Conservation (phyloP, 2,113 vertebrate species). For the Leucopsar rothschildi region DNA sequence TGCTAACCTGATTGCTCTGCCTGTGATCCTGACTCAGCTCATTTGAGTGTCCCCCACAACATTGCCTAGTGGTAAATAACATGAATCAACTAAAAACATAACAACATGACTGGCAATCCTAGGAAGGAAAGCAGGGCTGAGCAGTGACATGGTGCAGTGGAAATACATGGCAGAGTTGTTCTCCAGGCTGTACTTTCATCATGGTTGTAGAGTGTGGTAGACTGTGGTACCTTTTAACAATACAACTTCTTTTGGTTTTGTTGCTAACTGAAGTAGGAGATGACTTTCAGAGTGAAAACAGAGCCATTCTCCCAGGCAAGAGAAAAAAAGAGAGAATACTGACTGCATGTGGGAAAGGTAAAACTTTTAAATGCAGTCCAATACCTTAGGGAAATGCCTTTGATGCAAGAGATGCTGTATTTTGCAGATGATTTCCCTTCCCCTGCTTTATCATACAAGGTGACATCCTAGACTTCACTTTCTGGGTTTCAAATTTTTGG, state of each 20-base stretch:
- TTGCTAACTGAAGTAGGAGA: not conserved
- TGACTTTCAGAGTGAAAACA: not conserved
- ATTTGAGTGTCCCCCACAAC: not conserved
- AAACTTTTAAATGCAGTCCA: not conserved
- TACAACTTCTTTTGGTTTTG: not conserved
- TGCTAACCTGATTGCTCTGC: not conserved
- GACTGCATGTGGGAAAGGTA: not conserved
- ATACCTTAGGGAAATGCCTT: conserved; percentile 37
- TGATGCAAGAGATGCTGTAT: not conserved
- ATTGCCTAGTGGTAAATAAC: not conserved
- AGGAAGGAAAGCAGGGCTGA: not conserved
- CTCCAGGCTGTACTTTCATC: not conserved
- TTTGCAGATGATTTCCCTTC: conserved; percentile 9
- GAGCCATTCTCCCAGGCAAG: not conserved
- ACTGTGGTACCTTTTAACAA: not conserved
- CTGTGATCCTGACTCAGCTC: not conserved
- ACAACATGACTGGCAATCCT: not conserved
- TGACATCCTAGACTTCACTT: not conserved
- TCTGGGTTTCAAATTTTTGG: not conserved
- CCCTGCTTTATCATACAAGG: not conserved
- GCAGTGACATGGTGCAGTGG: not conserved
- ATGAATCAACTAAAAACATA: fast-evolving
- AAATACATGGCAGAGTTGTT: not conserved
- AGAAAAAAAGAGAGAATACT: not conserved
- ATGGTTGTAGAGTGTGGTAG: not conserved